These are phyloP conservation scores for Drosophila auraria DNA, from an alignment of 1,140 invertebrate genomes.

Conservation along the genomic window DNA sequence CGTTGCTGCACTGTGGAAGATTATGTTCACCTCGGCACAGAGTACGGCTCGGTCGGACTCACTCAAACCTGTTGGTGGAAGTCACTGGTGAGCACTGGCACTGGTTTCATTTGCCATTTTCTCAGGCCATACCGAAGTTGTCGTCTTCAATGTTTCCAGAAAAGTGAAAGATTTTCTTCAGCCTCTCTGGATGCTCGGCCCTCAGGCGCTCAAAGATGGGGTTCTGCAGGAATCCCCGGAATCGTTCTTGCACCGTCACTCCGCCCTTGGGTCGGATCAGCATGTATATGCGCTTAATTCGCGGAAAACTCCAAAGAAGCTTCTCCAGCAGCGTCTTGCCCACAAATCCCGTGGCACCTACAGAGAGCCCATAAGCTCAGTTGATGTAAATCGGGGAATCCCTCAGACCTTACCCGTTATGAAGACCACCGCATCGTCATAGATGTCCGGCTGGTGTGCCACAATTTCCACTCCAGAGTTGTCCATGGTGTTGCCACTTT, in stretches of 20 bases:
- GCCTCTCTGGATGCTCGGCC: conserved; percentile 69
- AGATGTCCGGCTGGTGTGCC: conserved; percentile 53
- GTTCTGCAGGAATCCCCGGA: conserved; percentile 71
- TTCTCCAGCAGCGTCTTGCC: conserved; percentile 91
- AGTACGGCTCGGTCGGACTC: conserved; percentile 87
- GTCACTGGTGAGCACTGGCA: conserved; percentile 11
- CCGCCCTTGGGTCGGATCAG: conserved; percentile 88
- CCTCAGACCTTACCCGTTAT: conserved; percentile 68
- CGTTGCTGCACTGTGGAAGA: conserved; percentile 95
- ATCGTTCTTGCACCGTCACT: conserved; percentile 61
- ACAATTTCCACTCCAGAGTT: conserved; percentile 20
- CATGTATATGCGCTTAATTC: conserved; percentile 88
- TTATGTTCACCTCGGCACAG: conserved; percentile 88
- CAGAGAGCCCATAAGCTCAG: background rate
- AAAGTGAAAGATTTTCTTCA: conserved; percentile 84
- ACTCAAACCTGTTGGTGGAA: conserved; percentile 87
- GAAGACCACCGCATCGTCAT: conserved; percentile 73
- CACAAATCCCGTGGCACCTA: conserved; percentile 85
- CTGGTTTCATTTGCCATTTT: conserved; percentile 16
- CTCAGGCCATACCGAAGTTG: conserved; percentile 65
- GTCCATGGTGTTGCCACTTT: conserved; percentile 53
- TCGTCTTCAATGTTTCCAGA: conserved; percentile 84
- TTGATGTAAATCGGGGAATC: background rate
- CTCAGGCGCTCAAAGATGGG: conserved; percentile 76
- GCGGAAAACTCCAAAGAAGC: conserved; percentile 89